phyloP scores from a whole-genome alignment of 2,888 invertebrate species.

The Phortica okadai region DNA sequence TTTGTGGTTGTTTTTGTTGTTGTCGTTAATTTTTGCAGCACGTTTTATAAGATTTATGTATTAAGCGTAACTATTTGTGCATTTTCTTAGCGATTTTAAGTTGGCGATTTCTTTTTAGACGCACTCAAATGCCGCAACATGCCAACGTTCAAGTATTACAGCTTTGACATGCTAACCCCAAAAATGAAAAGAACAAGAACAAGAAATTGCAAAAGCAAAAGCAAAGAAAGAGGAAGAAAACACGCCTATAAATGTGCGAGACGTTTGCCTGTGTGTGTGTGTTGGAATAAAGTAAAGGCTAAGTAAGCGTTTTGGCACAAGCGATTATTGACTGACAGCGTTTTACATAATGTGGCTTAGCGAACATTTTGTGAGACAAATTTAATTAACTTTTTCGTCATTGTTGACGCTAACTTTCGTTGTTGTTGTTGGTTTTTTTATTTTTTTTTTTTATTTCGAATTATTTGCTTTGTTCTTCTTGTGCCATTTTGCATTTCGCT shows the following conservation, averaged over 20 bases:
- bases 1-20: no score
- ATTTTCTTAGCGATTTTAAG: not conserved
- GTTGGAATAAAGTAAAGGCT: not conserved
- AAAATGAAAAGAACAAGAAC: not conserved
- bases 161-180: constrained; percentile 14
- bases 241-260: not conserved
- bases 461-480: not conserved
- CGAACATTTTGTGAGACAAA: constrained; percentile 53
- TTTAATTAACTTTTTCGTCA: constrained; percentile 51
- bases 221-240: not conserved
- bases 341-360: constrained; percentile 34
- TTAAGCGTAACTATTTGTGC: not conserved
- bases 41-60: no score
- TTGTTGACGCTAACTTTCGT: constrained; percentile 2
- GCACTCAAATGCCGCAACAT: not conserved
- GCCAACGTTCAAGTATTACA: not conserved
- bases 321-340: not conserved
- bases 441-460: not conserved
- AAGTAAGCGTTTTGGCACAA: not conserved
- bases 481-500: not conserved
- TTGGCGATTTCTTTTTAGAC: not conserved
- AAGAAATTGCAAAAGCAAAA: not conserved
- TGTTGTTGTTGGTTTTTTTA: not conserved
- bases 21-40: no score
- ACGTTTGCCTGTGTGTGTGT: no score